Evolutionary conservation across 2,113 vertebrate genomes (phyloP).

Genomic region (Cyrtonyx montezumae): DNA sequence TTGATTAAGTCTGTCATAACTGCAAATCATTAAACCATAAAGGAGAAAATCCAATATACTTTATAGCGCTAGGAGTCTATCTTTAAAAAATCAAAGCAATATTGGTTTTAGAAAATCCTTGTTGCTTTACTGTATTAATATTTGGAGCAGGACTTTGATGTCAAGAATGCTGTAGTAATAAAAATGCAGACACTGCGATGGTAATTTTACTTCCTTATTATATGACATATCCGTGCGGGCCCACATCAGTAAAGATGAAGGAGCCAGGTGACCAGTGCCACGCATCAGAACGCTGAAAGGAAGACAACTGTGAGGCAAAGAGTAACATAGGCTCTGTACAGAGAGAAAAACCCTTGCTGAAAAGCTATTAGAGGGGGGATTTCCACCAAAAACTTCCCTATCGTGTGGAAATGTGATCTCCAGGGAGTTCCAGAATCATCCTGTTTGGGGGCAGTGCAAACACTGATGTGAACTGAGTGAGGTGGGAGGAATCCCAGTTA

Average conservation of each 20-base stretch:
- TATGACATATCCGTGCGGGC: not conserved
- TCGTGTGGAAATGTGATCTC: not conserved
- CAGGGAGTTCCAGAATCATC: not conserved
- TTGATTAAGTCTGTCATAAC: conserved; percentile 60
- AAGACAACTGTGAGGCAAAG: not conserved
- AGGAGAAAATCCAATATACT: conserved; percentile 40
- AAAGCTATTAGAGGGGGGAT: not conserved
- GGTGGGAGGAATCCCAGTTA: not conserved
- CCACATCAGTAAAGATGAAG: not conserved
- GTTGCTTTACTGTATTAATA: not conserved
- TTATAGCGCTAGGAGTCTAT: conserved; percentile 20
- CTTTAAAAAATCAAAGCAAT: conserved; percentile 35
- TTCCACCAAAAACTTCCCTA: not conserved
- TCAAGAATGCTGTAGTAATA: not conserved
- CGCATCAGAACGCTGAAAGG: not conserved
- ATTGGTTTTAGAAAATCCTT: not conserved
- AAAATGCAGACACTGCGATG: not conserved
- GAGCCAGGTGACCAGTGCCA: not conserved
- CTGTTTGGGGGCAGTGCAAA: not conserved
- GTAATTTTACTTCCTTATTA: not conserved
- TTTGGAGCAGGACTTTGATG: not conserved
- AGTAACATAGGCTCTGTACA: rapidly evolving
- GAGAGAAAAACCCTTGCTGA: not conserved
- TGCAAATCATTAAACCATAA: conserved; percentile 15
- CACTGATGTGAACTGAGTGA: not conserved